A percentile compares a stretch with the other conserved stretches of the same genome.
These are phyloP conservation scores for Hirudinaria manillensis DNA, from an alignment of 2,888 invertebrate species.

Conservation along the genomic window DNA sequence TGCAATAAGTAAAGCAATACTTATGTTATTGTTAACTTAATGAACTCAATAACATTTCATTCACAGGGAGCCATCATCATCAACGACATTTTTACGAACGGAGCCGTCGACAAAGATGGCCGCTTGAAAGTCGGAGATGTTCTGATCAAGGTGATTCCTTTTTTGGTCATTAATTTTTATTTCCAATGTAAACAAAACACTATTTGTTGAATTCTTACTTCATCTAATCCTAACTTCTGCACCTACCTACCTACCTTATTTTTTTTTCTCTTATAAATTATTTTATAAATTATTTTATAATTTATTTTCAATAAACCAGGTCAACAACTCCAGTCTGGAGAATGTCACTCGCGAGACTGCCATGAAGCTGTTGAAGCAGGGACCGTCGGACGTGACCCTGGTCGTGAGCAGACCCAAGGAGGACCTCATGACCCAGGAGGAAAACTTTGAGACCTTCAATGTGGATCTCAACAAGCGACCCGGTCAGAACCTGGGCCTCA, in stretches of 20 bases:
- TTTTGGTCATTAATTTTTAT: background rate
- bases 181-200: background rate
- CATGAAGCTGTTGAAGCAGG: slow-evolving; percentile 66
- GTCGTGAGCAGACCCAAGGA: slow-evolving; percentile 66
- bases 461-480: slow-evolving; percentile 80
- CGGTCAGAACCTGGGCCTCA: slow-evolving; percentile 70
- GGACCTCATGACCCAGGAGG: slow-evolving; percentile 57
- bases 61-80: slow-evolving; percentile 79
- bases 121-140: slow-evolving; percentile 86
- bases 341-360: slow-evolving; percentile 78
- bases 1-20: too few species aligned
- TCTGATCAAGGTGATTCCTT: slow-evolving; percentile 66
- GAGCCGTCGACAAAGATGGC: slow-evolving; percentile 83
- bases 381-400: slow-evolving; percentile 73
- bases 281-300: background rate
- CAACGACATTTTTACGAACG: slow-evolving; percentile 84
- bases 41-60: too few species aligned
- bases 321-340: slow-evolving; percentile 72
- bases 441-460: slow-evolving; percentile 61
- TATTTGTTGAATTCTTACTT: background rate
- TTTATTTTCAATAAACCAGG: slow-evolving; percentile 50
- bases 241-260: too few species aligned
- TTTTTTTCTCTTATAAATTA: background rate
- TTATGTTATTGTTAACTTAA: too few species aligned
- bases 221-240: too few species aligned